A percentile compares a stretch with the other conserved stretches of the same genome.
Evolutionary conservation across 1,140 invertebrate genomes (phyloP).

Genomic region (Zeugodacus cucurbitae): DNA sequence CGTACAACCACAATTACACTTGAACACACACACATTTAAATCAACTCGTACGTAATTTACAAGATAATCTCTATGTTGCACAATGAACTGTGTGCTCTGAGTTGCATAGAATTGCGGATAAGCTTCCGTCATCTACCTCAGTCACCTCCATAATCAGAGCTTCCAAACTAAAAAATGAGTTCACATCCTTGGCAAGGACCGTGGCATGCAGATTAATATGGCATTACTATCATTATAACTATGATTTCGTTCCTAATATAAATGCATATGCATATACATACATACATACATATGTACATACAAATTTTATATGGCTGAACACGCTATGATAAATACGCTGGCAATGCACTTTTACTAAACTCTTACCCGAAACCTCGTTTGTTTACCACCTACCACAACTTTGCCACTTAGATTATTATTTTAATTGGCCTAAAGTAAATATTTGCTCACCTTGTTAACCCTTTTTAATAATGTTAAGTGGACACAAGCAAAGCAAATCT

Average conservation of each 20-base stretch:
- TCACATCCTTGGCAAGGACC: background rate
- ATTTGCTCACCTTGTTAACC: constrained; percentile 37
- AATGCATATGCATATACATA: background rate
- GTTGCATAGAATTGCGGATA: background rate
- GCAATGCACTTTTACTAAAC: background rate
- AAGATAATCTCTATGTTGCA: background rate
- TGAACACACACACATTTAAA: background rate
- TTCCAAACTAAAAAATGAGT: background rate
- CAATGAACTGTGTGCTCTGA: background rate
- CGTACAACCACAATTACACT: background rate
- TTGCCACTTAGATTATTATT: constrained; percentile 40
- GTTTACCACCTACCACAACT: background rate
- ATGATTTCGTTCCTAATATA: background rate
- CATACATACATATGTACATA: background rate
- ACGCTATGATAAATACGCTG: background rate
- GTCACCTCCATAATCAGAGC: background rate
- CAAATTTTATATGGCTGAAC: background rate
- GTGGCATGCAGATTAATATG: background rate
- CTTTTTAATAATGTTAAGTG: constrained; percentile 44
- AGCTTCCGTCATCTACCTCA: background rate
- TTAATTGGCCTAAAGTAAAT: constrained; percentile 41
- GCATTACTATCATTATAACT: background rate
- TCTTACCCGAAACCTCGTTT: background rate
- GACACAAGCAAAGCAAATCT: background rate
- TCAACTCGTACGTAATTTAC: background rate